These are phyloP conservation scores for Scaptomyza tumidula DNA, from an alignment of 2,888 invertebrate species.

Conservation along the genomic window DNA sequence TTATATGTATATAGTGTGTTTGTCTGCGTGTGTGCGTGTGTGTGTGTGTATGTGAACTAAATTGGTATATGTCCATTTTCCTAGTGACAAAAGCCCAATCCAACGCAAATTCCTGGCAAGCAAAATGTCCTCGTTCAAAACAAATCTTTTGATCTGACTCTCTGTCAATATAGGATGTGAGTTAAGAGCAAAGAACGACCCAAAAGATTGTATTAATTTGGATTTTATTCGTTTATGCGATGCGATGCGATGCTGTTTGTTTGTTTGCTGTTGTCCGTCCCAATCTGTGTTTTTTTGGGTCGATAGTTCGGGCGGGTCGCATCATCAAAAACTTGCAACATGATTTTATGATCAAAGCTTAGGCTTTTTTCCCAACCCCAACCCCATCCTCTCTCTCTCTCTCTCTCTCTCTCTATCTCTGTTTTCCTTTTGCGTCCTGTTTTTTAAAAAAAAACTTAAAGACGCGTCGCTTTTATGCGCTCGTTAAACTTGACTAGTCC, in stretches of 20 bases:
- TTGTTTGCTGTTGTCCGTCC: neutral
- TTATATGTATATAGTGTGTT: slow-evolving; percentile 3
- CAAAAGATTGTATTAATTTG: slow-evolving; percentile 77
- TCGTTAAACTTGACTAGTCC: slow-evolving; percentile 57
- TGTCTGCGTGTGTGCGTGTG: neutral
- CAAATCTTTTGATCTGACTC: slow-evolving; percentile 75
- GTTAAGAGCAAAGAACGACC: slow-evolving; percentile 38
- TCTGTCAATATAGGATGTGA: slow-evolving; percentile 68
- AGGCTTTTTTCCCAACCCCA: slow-evolving; percentile 5
- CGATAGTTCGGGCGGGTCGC: slow-evolving; percentile 48
- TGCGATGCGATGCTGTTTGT: slow-evolving; percentile 25
- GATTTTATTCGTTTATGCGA: slow-evolving; percentile 67
- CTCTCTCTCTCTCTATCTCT: neutral
- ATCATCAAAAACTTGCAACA: slow-evolving; percentile 27
- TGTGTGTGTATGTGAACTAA: slow-evolving; percentile 22
- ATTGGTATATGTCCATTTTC: slow-evolving; percentile 66
- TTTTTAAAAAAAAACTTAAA: slow-evolving; percentile 44
- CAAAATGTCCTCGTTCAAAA: slow-evolving; percentile 37
- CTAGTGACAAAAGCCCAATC: slow-evolving; percentile 5
- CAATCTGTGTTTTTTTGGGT: slow-evolving; percentile 32
- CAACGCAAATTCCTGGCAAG: slow-evolving; percentile 56
- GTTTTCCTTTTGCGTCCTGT: slow-evolving; percentile 11
- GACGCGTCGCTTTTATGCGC: slow-evolving; percentile 56
- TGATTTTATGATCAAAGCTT: slow-evolving; percentile 67
- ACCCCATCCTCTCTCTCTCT: too few relatives aligned